phyloP scores from a whole-genome alignment of 1,140 invertebrate species.

The Drosophila takahashii region DNA sequence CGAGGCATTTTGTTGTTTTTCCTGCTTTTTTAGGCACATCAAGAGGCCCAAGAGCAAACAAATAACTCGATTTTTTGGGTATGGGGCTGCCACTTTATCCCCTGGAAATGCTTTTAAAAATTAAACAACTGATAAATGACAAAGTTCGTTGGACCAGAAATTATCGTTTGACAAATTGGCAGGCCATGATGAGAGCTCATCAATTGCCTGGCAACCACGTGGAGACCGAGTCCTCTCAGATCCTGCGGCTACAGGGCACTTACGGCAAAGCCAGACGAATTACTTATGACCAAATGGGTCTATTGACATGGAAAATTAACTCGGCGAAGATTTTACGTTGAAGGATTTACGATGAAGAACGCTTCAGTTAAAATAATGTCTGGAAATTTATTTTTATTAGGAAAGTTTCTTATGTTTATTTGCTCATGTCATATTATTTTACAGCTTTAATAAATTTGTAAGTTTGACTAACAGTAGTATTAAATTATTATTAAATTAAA shows the following conservation, averaged over 20 bases:
- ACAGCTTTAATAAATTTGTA: neutral
- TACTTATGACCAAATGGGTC: conserved; percentile 50
- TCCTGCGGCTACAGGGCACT: neutral
- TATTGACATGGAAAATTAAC: conserved; percentile 45
- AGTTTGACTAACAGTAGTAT: too few species aligned
- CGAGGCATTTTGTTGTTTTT: conserved; percentile 22
- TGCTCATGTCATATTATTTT: neutral
- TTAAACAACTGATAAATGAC: conserved; percentile 76
- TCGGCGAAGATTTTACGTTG: conserved; percentile 9
- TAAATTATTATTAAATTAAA: too few species aligned
- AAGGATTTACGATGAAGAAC: conserved; percentile 7
- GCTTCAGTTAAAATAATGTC: conserved; percentile 1
- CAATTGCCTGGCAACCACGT: conserved; percentile 59
- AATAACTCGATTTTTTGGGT: conserved; percentile 6
- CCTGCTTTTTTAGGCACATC: conserved; percentile 30
- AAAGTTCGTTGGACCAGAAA: conserved; percentile 69
- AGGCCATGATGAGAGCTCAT: conserved; percentile 52
- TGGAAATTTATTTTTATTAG: neutral
- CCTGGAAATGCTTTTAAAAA: conserved; percentile 65
- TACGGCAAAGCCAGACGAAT: conserved; percentile 46
- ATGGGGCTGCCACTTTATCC: conserved; percentile 9
- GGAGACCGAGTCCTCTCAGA: conserved; percentile 8
- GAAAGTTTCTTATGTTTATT: neutral
- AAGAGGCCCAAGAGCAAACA: conserved; percentile 41
- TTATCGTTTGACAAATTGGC: conserved; percentile 75